These are phyloP conservation scores for Aselliscus stoliczkanus DNA, from an alignment of 2,797 vertebrate species.

Conservation along the genomic window DNA sequence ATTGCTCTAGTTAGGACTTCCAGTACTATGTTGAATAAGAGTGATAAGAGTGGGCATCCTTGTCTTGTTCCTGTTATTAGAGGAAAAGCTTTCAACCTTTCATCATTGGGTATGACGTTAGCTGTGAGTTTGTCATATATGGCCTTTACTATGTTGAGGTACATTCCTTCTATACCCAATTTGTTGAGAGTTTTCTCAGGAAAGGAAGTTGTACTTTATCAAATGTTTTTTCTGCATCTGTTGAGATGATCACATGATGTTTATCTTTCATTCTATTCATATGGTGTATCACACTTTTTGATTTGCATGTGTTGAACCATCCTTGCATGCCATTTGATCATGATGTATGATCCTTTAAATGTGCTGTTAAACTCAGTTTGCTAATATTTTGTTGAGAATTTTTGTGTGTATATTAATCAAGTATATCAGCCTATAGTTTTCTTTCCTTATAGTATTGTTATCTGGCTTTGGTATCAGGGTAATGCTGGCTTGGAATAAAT, in stretches of 20 bases:
- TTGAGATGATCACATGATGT: not conserved
- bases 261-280: not conserved
- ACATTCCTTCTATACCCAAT: not conserved
- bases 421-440: not conserved
- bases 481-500: not conserved
- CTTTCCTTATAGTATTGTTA: not conserved
- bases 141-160: not conserved
- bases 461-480: not conserved
- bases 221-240: not conserved
- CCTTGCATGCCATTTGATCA: not conserved
- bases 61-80: not conserved
- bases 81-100: not conserved
- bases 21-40: not conserved
- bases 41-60: not conserved
- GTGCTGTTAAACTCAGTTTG: not conserved
- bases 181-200: not conserved
- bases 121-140: not conserved
- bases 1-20: not conserved
- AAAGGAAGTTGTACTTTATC: not conserved
- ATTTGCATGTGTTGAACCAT: not conserved
- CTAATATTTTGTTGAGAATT: not conserved
- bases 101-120: not conserved
- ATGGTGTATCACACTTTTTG: not conserved
- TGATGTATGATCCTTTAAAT: not conserved
- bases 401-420: not conserved